phyloP scores from a whole-genome alignment of 1,140 invertebrate species.

The Camponotus vicinus region DNA sequence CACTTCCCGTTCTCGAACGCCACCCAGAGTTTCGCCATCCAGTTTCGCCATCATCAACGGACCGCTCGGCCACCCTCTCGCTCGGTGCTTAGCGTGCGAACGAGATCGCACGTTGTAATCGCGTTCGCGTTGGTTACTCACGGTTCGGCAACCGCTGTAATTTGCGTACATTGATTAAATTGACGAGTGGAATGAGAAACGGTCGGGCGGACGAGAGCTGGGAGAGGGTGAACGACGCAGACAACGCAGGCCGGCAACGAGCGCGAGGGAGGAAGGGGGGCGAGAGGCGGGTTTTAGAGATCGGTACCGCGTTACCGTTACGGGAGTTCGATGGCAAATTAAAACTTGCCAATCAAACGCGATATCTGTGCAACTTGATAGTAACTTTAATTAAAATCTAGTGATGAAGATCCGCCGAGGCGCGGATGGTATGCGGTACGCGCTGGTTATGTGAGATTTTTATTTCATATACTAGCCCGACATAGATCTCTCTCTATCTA shows the following conservation, averaged over 20 bases:
- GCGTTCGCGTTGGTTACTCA: constrained; percentile 78
- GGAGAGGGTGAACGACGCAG: constrained; percentile 50
- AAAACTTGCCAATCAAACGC: constrained; percentile 78
- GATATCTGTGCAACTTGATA: constrained; percentile 74
- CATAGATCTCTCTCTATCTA: neutral
- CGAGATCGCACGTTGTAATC: constrained; percentile 80
- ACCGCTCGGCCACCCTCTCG: neutral
- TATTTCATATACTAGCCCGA: neutral
- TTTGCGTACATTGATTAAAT: constrained; percentile 83
- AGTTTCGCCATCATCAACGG: constrained; percentile 13
- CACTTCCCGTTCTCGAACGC: constrained; percentile 54
- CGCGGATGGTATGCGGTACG: constrained; percentile 23
- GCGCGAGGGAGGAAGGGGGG: constrained; percentile 34
- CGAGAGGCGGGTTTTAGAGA: constrained; percentile 65
- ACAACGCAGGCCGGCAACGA: constrained; percentile 14
- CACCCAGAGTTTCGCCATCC: neutral
- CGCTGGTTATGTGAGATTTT: constrained; percentile 18
- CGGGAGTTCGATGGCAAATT: constrained; percentile 70
- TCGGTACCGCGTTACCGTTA: constrained; percentile 58
- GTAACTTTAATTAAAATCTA: constrained; percentile 78
- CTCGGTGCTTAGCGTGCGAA: constrained; percentile 43
- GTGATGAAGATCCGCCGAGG: constrained; percentile 69
- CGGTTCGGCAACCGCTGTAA: constrained; percentile 79
- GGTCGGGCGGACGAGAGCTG: constrained; percentile 49
- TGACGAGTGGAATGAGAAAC: constrained; percentile 75